phyloP scores from a whole-genome alignment of 2,888 invertebrate species.

The Trichacis sp. region DNA sequence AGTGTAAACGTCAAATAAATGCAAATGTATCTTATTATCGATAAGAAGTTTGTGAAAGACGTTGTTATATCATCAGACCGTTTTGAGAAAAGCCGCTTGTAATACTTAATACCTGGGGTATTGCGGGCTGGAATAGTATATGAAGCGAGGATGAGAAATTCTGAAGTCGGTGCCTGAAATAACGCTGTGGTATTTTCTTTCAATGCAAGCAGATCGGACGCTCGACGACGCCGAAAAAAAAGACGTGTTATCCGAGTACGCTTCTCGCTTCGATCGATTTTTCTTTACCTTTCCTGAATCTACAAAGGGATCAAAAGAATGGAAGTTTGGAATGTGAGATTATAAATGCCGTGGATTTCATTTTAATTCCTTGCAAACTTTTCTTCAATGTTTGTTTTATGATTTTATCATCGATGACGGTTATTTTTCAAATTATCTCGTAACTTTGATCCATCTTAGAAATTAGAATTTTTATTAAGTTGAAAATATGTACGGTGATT shows the following conservation, averaged over 20 bases:
- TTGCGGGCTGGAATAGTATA: conserved; percentile 23
- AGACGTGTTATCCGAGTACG: conserved; percentile 27
- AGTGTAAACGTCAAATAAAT: not conserved
- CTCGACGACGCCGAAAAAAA: conserved; percentile 25
- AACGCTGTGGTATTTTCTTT: conserved; percentile 64
- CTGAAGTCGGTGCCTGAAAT: conserved; percentile 55
- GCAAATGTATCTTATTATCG: conserved; percentile 7
- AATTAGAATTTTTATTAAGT: not conserved
- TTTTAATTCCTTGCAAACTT: not conserved
- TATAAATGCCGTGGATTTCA: conserved; percentile 10
- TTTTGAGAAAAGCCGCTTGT: conserved; percentile 10
- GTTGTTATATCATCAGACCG: conserved; percentile 3
- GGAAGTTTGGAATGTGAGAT: conserved; percentile 22
- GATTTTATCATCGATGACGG: not conserved
- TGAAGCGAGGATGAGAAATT: conserved; percentile 36
- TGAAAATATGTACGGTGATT: no score
- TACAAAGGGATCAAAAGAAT: conserved; percentile 25
- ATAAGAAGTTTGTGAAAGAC: not conserved
- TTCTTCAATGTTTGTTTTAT: no score
- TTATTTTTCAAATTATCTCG: no score
- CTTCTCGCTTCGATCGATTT: conserved; percentile 32
- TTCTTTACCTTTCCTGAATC: conserved; percentile 29
- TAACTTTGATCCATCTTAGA: no score
- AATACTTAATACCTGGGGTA: conserved; percentile 11
- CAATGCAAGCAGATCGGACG: conserved; percentile 57